Percentiles rank a stretch among this genome's conserved stretches.
Conservation (phyloP, 1,140 invertebrate species). For the Carposina sasakii region DNA sequence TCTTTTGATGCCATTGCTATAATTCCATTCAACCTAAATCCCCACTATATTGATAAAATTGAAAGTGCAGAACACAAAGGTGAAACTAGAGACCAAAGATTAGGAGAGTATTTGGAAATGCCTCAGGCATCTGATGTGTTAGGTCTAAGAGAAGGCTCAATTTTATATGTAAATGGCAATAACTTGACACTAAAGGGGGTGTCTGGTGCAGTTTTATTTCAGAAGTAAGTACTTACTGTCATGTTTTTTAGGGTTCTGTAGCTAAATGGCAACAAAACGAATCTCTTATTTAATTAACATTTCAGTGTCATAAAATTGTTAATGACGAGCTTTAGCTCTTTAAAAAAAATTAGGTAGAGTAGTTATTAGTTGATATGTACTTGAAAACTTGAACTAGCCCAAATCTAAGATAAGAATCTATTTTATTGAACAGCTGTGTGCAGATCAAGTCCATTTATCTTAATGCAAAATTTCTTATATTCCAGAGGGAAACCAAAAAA, state of each 20-base stretch:
- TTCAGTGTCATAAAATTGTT: no score
- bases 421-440: no score
- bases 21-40: conserved; percentile 90
- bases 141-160: conserved; percentile 81
- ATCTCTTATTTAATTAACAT: no score
- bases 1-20: conserved; percentile 81
- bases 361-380: no score
- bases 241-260: conserved; percentile 4
- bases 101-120: conserved; percentile 78
- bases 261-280: no score
- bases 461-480: conserved; percentile 26
- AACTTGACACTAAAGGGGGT: conserved; percentile 76
- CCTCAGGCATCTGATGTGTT: conserved; percentile 75
- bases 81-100: conserved; percentile 82
- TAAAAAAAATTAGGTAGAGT: no score
- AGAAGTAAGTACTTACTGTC: conserved; percentile 69
- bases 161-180: conserved; percentile 76
- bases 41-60: conserved; percentile 84
- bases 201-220: conserved; percentile 77
- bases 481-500: conserved; percentile 69
- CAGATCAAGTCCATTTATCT: no score
- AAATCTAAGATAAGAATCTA: no score
- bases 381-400: no score
- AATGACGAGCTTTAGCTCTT: no score
- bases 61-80: conserved; percentile 79